phyloP scores from a whole-genome alignment of 2,888 invertebrate genomes.

The Chymomyza caudatula region DNA sequence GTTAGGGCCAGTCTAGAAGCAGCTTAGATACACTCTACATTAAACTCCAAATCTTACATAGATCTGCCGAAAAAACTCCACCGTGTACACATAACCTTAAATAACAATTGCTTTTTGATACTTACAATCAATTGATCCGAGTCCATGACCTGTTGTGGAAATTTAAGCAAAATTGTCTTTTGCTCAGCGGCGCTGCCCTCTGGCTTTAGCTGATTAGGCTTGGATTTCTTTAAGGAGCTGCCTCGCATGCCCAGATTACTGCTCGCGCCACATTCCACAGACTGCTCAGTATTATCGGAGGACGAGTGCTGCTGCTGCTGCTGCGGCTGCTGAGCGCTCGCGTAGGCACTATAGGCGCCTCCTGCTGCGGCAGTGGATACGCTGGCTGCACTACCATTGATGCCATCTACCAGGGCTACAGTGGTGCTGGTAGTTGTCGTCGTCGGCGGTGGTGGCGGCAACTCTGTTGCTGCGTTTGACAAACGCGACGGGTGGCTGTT shows the following conservation, averaged over 20 bases:
- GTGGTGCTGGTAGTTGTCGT: conserved; percentile 29
- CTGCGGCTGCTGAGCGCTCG: conserved; percentile 36
- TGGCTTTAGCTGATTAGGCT: conserved; percentile 43
- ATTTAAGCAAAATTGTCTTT: conserved; percentile 77
- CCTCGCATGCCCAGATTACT: conserved; percentile 36
- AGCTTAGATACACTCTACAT: too few species aligned
- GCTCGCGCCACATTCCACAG: conserved; percentile 54
- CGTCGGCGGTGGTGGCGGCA: conserved; percentile 24
- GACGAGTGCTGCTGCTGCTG: conserved; percentile 67
- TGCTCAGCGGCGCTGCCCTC: conserved; percentile 60
- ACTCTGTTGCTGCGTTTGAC: conserved; percentile 27
- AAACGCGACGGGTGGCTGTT: conserved; percentile 25
- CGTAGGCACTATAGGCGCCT: conserved; percentile 17
- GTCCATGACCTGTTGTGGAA: conserved; percentile 75
- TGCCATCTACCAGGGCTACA: conserved; percentile 48
- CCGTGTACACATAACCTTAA: background rate
- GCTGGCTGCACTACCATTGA: conserved; percentile 47
- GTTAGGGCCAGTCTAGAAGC: too few species aligned
- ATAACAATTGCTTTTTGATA: conserved; percentile 22
- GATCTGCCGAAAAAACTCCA: background rate
- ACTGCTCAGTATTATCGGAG: conserved; percentile 77
- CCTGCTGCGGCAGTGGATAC: conserved; percentile 37
- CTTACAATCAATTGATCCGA: conserved; percentile 78
- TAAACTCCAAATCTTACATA: too few species aligned
- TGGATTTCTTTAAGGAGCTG: conserved; percentile 71